Evolutionary conservation across 2,113 vertebrate species (phyloP).

Genomic region (Cyanoliseus patagonus): DNA sequence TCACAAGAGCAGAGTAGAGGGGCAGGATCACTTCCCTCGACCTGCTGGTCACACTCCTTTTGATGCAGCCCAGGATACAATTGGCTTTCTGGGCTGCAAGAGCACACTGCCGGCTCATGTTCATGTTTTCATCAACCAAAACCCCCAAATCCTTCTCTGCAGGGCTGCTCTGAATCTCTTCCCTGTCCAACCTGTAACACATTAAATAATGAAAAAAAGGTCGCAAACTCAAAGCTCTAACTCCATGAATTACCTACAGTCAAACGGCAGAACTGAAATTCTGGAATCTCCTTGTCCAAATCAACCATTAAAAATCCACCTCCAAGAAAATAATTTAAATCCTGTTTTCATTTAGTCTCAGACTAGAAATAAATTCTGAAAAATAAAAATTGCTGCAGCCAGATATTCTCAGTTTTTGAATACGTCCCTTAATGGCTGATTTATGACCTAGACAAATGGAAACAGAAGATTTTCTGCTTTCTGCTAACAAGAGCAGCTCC

Average conservation of each 20-base stretch:
- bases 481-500: neutral
- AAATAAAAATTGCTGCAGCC: neutral
- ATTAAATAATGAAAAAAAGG: neutral
- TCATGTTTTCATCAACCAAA: too few relatives aligned
- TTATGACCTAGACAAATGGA: neutral
- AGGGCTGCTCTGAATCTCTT: too few relatives aligned
- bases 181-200: too few relatives aligned
- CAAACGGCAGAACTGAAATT: neutral
- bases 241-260: neutral
- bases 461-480: conserved; percentile 18
- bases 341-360: neutral
- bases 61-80: too few relatives aligned
- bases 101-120: too few relatives aligned
- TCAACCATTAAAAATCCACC: neutral
- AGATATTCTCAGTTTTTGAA: neutral
- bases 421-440: neutral
- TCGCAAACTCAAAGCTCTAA: neutral
- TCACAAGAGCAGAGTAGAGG: too few relatives aligned
- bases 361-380: conserved; percentile 29
- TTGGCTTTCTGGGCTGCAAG: too few relatives aligned
- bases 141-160: too few relatives aligned
- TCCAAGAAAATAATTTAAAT: neutral
- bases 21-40: too few relatives aligned
- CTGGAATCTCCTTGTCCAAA: neutral
- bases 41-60: too few relatives aligned